Evolutionary conservation across 2,888 invertebrate species (phyloP), one percentile per base, ranked within the genome.

Genomic region (Quadriops clusia): DNA sequence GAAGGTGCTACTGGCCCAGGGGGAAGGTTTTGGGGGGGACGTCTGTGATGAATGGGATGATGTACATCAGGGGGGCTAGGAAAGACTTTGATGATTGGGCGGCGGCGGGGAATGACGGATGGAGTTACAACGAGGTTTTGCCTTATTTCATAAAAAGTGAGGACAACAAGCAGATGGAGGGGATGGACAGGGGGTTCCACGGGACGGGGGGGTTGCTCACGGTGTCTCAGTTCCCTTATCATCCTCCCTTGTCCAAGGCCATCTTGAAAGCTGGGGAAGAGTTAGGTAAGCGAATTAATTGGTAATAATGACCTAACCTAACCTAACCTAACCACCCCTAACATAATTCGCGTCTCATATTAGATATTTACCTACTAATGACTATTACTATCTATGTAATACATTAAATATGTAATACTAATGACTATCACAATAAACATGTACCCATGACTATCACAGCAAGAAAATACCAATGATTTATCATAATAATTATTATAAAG

Each of bases 21-120:
- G 86, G 86, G 50, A 86, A 86, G 67, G 85, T 86, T 0, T 61
- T 90, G 6, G 93, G 93, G 4, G 93, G 93, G 1, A 90, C 89
- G 1, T 90, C 90, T 9, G 86, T 87, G 0, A 73, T 93, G 65
- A 94, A 94, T 59, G 93, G 93, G 12, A 94, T 94, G 93, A 90
- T 85, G 75, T 93, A 93, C 60, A 84, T 93, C 42, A 70, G 93
- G 14, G 93, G 93, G 1, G 78, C 87, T 33, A 72, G 79, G 13
- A 74, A 74, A 37, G 93, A 93, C 61, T 93, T 78, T 60, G 86
- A 93, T 53, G 69, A 73, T 37, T 93, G 91, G 93, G 84, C 82
- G 0, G 74, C 71, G 0, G 67, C 77, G 36, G 93, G 93, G 5
- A 87, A 85, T 57, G 71, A 76, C 7, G 90, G 89, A 28, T 93